phyloP scores from a whole-genome alignment of 2,113 vertebrate genomes.

The Stomatorhinus ivindoensis region DNA sequence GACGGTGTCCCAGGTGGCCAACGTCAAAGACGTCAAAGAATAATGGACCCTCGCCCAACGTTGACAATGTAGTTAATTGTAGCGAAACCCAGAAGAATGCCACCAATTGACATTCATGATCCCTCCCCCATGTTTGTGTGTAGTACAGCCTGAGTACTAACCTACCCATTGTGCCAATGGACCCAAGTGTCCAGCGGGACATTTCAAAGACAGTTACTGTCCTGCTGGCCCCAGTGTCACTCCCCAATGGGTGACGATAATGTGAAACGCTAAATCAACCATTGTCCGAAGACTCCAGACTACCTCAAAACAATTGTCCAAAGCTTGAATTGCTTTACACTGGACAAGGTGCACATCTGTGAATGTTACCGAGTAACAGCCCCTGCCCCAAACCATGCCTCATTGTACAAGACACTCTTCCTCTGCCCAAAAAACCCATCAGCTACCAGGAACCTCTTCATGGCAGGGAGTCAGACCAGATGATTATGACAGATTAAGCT shows the following conservation, averaged over 20 bases:
- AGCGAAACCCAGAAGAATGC: neutral
- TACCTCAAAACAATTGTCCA: conserved; percentile 64
- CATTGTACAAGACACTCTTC: conserved; percentile 11
- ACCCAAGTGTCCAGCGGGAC: conserved; percentile 13
- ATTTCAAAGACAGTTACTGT: neutral
- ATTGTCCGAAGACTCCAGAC: conserved; percentile 44
- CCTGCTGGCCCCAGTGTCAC: neutral
- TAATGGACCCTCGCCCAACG: conserved; percentile 30
- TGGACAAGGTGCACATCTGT: conserved; percentile 31
- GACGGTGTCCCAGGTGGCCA: conserved; percentile 77
- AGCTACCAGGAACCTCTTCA: neutral
- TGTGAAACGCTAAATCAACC: conserved; percentile 8
- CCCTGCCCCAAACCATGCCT: neutral
- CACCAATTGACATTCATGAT: conserved; percentile 3
- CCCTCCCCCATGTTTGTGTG: neutral
- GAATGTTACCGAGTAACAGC: conserved; percentile 14
- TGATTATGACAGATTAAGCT: neutral
- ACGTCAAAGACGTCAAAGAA: conserved; percentile 61
- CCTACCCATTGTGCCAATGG: conserved; percentile 47
- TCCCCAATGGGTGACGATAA: neutral
- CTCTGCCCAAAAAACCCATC: neutral
- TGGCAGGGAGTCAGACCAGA: neutral
- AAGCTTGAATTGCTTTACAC: conserved; percentile 47
- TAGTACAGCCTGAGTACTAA: conserved; percentile 8
- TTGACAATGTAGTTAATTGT: neutral